Evolutionary conservation across 2,888 invertebrate genomes (phyloP).

Genomic region (Protula sp.): DNA sequence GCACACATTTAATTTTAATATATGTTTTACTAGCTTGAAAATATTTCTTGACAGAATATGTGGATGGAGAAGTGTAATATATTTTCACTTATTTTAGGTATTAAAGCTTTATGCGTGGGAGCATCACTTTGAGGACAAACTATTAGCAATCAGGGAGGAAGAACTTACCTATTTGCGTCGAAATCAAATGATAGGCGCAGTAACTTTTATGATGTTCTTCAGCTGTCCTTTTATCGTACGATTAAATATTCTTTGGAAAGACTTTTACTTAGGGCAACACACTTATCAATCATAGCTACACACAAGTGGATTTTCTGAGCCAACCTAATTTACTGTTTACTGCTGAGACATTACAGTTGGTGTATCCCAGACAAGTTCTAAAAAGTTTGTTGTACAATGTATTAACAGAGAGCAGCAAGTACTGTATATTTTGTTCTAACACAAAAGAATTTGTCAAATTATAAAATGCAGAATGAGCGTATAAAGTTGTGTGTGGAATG

Average conservation of each 20-base stretch:
- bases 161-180: constrained; percentile 47
- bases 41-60: neutral
- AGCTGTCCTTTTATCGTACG: neutral
- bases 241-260: too few species aligned
- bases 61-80: neutral
- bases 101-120: constrained; percentile 55
- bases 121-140: constrained; percentile 43
- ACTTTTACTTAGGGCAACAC: too few species aligned
- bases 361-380: too few species aligned
- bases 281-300: too few species aligned
- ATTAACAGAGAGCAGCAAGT: too few species aligned
- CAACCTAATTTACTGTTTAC: too few species aligned
- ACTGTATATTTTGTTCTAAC: too few species aligned
- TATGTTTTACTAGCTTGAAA: too few species aligned
- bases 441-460: neutral
- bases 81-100: constrained; percentile 7
- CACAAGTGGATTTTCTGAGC: too few species aligned
- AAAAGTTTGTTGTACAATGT: too few species aligned
- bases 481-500: neutral
- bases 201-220: constrained; percentile 22
- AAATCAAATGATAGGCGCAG: constrained; percentile 33
- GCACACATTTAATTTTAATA: too few species aligned
- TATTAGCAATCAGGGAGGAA: constrained; percentile 42
- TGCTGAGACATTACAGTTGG: too few species aligned
- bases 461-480: neutral